Percentiles rank a stretch among this genome's conserved stretches.
These are phyloP conservation scores for Orcinus orca DNA, from an alignment of 2,113 vertebrate species.

Conservation along the genomic window DNA sequence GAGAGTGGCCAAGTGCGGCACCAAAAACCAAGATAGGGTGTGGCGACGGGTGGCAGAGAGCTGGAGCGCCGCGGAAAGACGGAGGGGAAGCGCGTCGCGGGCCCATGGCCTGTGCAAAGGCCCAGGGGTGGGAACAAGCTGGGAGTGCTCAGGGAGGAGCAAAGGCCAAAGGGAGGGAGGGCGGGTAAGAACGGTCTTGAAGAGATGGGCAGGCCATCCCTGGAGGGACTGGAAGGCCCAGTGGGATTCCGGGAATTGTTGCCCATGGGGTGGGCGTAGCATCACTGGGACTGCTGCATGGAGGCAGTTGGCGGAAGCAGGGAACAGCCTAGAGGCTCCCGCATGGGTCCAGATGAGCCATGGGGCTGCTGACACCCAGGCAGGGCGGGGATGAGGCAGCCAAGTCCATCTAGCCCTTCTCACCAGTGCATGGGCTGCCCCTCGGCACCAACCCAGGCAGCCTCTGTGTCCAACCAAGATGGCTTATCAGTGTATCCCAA, in stretches of 20 bases:
- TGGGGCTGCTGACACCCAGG: rapidly evolving
- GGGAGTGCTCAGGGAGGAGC: rapidly evolving
- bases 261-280: rapidly evolving
- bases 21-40: not conserved
- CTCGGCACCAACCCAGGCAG: rapidly evolving
- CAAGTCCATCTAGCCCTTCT: not conserved
- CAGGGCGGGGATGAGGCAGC: rapidly evolving
- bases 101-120: not conserved
- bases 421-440: not conserved
- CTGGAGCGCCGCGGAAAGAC: rapidly evolving
- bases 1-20: too few species aligned
- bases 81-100: rapidly evolving
- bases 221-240: rapidly evolving
- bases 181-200: not conserved
- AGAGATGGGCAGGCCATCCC: not conserved
- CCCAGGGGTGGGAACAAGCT: not conserved
- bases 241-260: rapidly evolving
- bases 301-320: not conserved
- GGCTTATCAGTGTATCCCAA: rapidly evolving
- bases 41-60: not conserved
- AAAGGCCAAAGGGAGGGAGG: not conserved
- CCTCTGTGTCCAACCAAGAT: rapidly evolving
- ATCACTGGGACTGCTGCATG: not conserved
- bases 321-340: not conserved
- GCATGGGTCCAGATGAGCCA: not conserved